Base-by-base conservation (phyloP, 2,113 vertebrate species). In the Camelus bactrianus region DNA sequence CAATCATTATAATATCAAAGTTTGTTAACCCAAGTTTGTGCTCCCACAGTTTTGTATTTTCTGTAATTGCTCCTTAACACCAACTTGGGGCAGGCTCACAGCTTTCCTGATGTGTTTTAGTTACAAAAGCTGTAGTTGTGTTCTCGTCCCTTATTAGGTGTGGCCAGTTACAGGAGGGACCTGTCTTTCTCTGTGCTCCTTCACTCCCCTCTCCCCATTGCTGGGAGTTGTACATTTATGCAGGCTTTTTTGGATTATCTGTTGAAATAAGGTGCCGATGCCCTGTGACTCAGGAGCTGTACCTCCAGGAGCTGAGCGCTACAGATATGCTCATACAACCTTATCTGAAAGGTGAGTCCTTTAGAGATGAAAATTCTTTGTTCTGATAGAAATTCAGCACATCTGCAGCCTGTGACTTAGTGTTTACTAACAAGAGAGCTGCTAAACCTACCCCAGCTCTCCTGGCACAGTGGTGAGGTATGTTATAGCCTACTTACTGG, bases 11-110 rank as follows among this genome's bases (percentile, higher is more conserved):
- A 38, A 38, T 38, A 38, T 38, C 38, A 38, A 38, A 38, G 38
- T 38, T 38, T 38, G 38, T 38, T 38, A 38, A 38, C 38, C 38
- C 38, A 38, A 38, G 38, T 38, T 38, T 38, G 38, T 38, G 38
- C 38, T 4, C 38, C 38, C 38, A 38, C 38, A 38, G 38, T 38
- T 93, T 79, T 85, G 19, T 86, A 35, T 65, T 96, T 96, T 95
- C 6, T 38, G 48, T 72, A 46, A 46, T 81, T 85, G 70, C 10
- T 16, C 62, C 19, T 38, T 72, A 38, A 30, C 28, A 15, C 81
- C 26, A 84, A 76, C 32, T 83, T 94, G 73, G 64, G 26, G 76
- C 67, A 82, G 3, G 93, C 7, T 50, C 48, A 28, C 28, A 70
- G 67, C 28, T 70, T 86, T 90, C 60, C n/a, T 30, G 76, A 3